Base-by-base conservation (phyloP, 2,113 vertebrate genomes). In the Numenius arquata region DNA sequence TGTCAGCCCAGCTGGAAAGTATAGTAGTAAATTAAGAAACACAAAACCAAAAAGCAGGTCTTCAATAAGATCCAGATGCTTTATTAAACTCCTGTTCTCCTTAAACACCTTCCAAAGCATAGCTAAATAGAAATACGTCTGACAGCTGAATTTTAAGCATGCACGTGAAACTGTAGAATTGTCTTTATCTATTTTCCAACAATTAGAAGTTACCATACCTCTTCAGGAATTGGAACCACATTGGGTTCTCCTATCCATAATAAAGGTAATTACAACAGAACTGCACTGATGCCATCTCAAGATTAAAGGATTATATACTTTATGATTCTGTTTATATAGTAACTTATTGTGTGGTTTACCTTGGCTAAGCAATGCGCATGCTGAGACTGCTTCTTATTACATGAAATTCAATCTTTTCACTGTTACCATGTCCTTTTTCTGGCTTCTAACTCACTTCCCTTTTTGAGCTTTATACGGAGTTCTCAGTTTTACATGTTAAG, bases 31-130 rank as follows among this genome's bases (percentile, higher is more conserved):
- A 86, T 91, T 87, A 79, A 95, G 80, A 74, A 85, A 71, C 62
- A 66, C 40, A 87, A 61, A 95, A 89, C 6, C 56, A 90, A 84
- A 87, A 84, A 23, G 12, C 59, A 88, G 53, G 47, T 70, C 89
- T 89, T 88, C 77, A 91, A 78, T 70, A 56, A 95, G 73, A 94
- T 87, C 89, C 89, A 97, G 91, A 95, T 95, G 85, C 74, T 89
- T 48, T 77, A 21, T 81, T 92, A 87, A 95, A 81, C 27, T 79
- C 47, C 47, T 6, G n/a, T 85, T 86, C 73, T 72, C 62, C 93
- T 78, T 67, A 94, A 94, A 91, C 67, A 96, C 87, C 85, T 94
- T 88, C 79, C 87, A 95, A 88, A n/a, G 53, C 75, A 77, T 20
- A 89, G 90, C 74, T 81, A 66, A 90, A 82, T 18, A 32, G 36